Base-by-base conservation (phyloP, 2,797 vertebrate genomes). In the Triplophysa bombifrons region DNA sequence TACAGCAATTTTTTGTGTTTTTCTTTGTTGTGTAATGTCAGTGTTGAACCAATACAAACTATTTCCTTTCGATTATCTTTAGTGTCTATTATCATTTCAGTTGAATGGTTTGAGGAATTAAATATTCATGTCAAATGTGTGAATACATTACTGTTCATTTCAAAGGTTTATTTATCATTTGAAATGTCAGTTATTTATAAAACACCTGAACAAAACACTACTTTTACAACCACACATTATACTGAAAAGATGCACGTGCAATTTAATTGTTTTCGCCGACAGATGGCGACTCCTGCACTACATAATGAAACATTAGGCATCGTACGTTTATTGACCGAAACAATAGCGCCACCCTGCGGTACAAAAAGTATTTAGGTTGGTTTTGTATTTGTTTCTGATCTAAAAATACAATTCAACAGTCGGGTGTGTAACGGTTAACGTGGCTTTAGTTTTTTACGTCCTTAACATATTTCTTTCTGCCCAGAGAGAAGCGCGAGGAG, bases 301-400 rank as follows among this genome's bases (percentile, higher is more conserved):
- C 12, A 13, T 75, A 56, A 34, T 80, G 0, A 2, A 4, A n/a
- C 0, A 50, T 56, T 2, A 3, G 41, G n/a, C 7, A 0, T 44
- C 9, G 16, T 27, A 67, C 67, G 20, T 46, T 14, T 34, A 61
- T n/a, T 44, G 25, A 2, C n/a, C 9, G 3, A 41, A 46, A 68
- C 73, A 80, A 81, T 38, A 81, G 17, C 88, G 0, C 88, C 91
- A 88, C 83, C 90, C 91, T 85, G 91, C 88, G 92, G 80, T 70
- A 5, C 2, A 12, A 12, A 9, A 63, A 48, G 6, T 34, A 44
- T 46, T n/a, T 17, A 25, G 16, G 27, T n/a, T 68, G 17, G 7
- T 2, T 50, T 64, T 44, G 34, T 10, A 12, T 63, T 34, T 8
- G 8, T 8, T 16, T 38, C 13, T 11, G 27, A 9, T 19, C 38